phyloP scores from a whole-genome alignment of 2,797 vertebrate species.

The Remorina albescens region DNA sequence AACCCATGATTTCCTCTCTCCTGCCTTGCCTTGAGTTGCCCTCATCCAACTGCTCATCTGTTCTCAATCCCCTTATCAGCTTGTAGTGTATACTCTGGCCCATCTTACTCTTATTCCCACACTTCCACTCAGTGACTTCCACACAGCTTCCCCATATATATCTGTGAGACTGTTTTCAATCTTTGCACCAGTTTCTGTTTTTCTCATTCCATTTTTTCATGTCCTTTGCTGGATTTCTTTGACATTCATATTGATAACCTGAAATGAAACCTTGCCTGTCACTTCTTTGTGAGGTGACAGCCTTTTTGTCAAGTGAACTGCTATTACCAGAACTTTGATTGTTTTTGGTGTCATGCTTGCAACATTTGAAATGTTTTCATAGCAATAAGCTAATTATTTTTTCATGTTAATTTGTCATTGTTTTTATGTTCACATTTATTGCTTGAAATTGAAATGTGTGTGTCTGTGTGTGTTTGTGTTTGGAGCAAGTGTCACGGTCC shows the following conservation, averaged over 20 bases:
- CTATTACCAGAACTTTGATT: too few relatives aligned
- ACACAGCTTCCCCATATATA: neutral
- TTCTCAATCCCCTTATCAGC: neutral
- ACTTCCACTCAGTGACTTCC: neutral
- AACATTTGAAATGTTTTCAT: slow-evolving; percentile 1
- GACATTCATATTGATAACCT: neutral
- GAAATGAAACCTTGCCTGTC: neutral
- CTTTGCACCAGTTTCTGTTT: neutral
- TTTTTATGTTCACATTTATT: neutral
- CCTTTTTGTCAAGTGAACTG: too few relatives aligned
- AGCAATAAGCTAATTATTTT: slow-evolving; percentile 19
- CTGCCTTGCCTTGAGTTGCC: neutral
- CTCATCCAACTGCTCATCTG: neutral
- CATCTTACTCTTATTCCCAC: neutral
- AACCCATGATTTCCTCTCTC: neutral
- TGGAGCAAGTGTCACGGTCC: neutral
- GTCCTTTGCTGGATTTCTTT: neutral
- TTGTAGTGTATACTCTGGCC: neutral
- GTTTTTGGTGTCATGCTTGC: too few relatives aligned
- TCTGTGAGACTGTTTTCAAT: neutral
- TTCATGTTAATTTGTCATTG: neutral
- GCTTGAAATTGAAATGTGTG: neutral
- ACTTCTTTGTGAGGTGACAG: too few relatives aligned
- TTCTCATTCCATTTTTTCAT: neutral
- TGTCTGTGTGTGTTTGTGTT: neutral